These are phyloP conservation scores for Cepaea nemoralis DNA, from an alignment of 1,140 invertebrate genomes.

Conservation along the genomic window DNA sequence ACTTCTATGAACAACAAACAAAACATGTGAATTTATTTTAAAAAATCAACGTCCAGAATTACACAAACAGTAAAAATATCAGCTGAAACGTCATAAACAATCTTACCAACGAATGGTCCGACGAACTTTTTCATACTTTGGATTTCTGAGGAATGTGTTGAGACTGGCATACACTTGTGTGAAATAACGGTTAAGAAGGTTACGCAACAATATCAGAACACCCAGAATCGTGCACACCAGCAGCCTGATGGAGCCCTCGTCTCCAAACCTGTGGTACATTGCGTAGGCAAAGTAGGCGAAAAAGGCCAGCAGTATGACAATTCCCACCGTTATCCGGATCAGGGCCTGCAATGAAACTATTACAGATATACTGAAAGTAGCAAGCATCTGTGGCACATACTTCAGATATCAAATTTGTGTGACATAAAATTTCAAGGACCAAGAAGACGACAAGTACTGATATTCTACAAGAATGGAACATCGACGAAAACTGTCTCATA, in stretches of 20 bases:
- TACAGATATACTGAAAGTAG: too few relatives aligned
- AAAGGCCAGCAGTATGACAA: slow-evolving; percentile 41
- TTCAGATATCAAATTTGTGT: background rate
- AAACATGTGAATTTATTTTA: too few relatives aligned
- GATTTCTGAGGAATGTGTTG: background rate
- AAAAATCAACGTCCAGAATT: background rate
- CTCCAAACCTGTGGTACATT: slow-evolving; percentile 55
- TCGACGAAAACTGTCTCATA: too few relatives aligned
- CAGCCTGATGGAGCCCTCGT: slow-evolving; percentile 59
- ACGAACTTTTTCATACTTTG: background rate
- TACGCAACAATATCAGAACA: background rate
- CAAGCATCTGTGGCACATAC: background rate
- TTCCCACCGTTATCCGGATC: background rate
- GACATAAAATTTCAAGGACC: background rate
- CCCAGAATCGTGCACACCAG: slow-evolving; percentile 50
- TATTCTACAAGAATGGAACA: too few relatives aligned
- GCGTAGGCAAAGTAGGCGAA: slow-evolving; percentile 48
- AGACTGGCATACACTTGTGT: background rate
- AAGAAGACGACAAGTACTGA: background rate
- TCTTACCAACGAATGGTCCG: slow-evolving; percentile 23
- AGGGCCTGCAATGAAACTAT: background rate
- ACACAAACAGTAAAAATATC: background rate
- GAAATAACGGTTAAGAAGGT: background rate
- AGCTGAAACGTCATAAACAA: too few relatives aligned
- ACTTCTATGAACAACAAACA: too few relatives aligned